These are phyloP conservation scores for Nemopilema nomurai DNA, from an alignment of 30 jellyfish, hydroid and myxozoan genomes.

Conservation along the genomic window DNA sequence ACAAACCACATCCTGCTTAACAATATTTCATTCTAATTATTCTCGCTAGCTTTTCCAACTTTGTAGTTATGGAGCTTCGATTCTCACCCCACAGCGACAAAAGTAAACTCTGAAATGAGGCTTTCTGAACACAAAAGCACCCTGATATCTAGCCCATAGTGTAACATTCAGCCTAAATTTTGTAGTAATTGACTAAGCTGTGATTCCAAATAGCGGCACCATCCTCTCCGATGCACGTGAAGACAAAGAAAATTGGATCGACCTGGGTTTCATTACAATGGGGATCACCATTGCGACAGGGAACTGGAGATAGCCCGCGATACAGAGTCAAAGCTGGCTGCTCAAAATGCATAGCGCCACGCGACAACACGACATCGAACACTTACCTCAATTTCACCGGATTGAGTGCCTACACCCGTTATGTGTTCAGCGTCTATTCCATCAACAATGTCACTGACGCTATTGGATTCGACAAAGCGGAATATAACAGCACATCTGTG, in stretches of 20 bases:
- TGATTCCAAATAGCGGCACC: background rate
- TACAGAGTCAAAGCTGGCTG: slow-evolving; percentile 1
- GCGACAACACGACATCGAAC: slow-evolving; percentile 5
- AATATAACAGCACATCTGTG: slow-evolving; percentile 9
- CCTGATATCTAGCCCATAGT: no score
- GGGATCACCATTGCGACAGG: slow-evolving; percentile 5
- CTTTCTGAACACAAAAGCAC: no score
- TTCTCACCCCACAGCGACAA: no score
- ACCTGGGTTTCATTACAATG: slow-evolving; percentile 35
- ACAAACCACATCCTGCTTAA: no score
- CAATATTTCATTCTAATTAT: no score
- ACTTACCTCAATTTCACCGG: slow-evolving; percentile 16
- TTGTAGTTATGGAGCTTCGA: no score
- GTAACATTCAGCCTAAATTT: no score
- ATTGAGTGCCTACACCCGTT: slow-evolving; percentile 50
- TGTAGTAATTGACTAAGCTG: no score
- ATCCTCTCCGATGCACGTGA: slow-evolving; percentile 17
- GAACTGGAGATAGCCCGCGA: slow-evolving; percentile 26
- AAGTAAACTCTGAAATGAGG: no score
- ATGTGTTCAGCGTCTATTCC: slow-evolving; percentile 35
- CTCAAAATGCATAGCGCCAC: background rate
- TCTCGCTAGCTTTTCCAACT: no score
- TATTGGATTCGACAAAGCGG: slow-evolving; percentile 27
- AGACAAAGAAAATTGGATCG: background rate
- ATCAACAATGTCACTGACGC: slow-evolving; percentile 69